A percentile compares a stretch with the other conserved stretches of the same genome.
phyloP scores from a whole-genome alignment of 1,140 invertebrate genomes.

The Frieseomelitta varia region DNA sequence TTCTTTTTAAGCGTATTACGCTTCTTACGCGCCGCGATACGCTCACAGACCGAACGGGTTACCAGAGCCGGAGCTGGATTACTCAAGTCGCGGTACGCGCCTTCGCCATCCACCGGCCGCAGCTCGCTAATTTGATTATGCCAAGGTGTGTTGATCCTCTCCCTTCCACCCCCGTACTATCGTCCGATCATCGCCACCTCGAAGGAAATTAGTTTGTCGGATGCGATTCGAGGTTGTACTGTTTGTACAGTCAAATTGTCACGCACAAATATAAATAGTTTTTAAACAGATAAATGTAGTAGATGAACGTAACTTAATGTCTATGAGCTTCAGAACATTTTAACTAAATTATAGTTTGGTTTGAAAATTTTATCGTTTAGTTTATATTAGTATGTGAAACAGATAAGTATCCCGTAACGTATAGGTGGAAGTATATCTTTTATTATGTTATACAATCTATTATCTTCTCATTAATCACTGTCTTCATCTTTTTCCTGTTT shows the following conservation, averaged over 20 bases:
- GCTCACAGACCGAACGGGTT: constrained; percentile 20
- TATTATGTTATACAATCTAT: neutral
- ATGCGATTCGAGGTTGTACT: neutral
- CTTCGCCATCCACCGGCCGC: neutral
- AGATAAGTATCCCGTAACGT: neutral
- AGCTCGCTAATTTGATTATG: constrained; percentile 30
- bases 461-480: neutral
- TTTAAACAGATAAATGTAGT: too few relatives aligned
- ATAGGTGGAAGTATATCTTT: neutral
- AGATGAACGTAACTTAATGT: too few relatives aligned
- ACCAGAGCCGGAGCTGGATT: neutral
- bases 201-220: neutral
- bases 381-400: too few relatives aligned
- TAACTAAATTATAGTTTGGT: too few relatives aligned
- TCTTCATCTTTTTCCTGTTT: too few relatives aligned
- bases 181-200: neutral
- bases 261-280: too few relatives aligned
- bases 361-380: too few relatives aligned
- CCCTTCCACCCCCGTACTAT: too few relatives aligned
- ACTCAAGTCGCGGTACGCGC: constrained; percentile 1
- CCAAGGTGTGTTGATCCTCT: neutral
- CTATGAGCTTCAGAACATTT: too few relatives aligned
- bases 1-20: constrained; percentile 69
- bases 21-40: constrained; percentile 59
- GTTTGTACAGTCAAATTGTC: too few relatives aligned